Percentiles rank a stretch among this genome's conserved stretches.
Conservation (phyloP, 2,113 vertebrate genomes). For the Nipponia nippon region DNA sequence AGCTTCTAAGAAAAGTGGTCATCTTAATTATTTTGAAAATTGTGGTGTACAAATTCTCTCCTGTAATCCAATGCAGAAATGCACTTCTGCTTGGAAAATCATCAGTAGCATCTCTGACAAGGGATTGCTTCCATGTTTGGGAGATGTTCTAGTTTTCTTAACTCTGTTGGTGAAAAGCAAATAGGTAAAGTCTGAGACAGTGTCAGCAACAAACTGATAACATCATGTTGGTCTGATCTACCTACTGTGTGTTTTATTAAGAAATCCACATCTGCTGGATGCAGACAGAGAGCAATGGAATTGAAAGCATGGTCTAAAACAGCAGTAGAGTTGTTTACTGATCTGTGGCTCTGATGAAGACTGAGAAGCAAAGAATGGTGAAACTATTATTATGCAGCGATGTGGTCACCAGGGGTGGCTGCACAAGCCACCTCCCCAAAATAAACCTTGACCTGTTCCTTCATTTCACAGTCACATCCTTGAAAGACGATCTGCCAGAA, state of each 20-base stretch:
- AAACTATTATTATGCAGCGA: background rate
- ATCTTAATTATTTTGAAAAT: background rate
- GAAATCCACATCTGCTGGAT: background rate
- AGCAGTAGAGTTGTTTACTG: background rate
- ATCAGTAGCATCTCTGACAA: background rate
- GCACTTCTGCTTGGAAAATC: background rate
- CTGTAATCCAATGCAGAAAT: background rate
- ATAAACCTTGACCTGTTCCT: background rate
- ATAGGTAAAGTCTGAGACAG: background rate
- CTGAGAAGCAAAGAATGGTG: background rate
- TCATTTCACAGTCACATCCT: background rate
- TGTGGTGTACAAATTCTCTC: background rate
- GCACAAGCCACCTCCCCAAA: background rate
- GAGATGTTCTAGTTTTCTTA: background rate
- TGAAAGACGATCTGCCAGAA: background rate
- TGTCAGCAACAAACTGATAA: background rate
- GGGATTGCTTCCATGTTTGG: background rate
- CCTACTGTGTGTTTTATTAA: background rate
- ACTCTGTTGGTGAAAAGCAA: background rate
- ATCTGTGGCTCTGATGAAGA: background rate
- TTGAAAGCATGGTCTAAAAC: background rate
- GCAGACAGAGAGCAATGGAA: background rate
- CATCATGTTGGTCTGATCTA: background rate
- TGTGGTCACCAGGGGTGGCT: background rate
- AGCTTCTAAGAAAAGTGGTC: background rate